Evolutionary conservation across 1,140 invertebrate species (phyloP), one percentile per base, ranked within the genome.

Genomic region (Belonocnema kinseyi): DNA sequence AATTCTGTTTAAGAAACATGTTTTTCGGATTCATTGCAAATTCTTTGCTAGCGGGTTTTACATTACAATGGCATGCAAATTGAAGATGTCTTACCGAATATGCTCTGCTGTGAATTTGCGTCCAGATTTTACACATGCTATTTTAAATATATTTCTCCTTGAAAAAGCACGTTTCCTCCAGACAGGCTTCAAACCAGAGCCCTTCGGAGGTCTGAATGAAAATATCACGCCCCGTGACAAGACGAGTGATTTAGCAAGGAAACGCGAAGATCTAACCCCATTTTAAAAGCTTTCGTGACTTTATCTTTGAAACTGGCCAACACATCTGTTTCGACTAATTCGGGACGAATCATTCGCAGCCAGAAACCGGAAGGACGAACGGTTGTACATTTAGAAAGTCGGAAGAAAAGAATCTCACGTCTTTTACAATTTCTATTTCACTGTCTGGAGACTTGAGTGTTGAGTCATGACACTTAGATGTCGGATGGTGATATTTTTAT

Each of bases 351-450:
- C 58, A 21, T 11, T 14, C 14, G n/a, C 58, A 21, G 21, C 26
- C 14, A 66, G 61, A n/a, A 66, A 66, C 26, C 61, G 61, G 61
- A 66, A 66, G 61, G 26, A 66, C 26, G 17, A 56, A 19, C 11
- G 26, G 61, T 66, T 66, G 61, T 66, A 66, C 46, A 66, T 66
- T 66, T 66, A 66, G 61, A 66, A 66, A 66, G 33, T 40, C 26
- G 58, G 40, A 4, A 66, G 40, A 14, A 5, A 26, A 21, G 21
- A 56, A 56, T 56, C 17, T 19, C 21, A 21, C 17, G 19, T n/a
- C 54, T 56, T 56, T 56, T 56, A 46, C 7, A 46, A 46, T 46
- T 46, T 7, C 40, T 46, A 46, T 7, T 46, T 46, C 7, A 46
- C 40, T 46, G 40, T 10, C 40, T 46, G 10, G 40, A 46, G 40